phyloP scores from a whole-genome alignment of 2,888 invertebrate genomes.

The Scaptomyza tumidula region DNA sequence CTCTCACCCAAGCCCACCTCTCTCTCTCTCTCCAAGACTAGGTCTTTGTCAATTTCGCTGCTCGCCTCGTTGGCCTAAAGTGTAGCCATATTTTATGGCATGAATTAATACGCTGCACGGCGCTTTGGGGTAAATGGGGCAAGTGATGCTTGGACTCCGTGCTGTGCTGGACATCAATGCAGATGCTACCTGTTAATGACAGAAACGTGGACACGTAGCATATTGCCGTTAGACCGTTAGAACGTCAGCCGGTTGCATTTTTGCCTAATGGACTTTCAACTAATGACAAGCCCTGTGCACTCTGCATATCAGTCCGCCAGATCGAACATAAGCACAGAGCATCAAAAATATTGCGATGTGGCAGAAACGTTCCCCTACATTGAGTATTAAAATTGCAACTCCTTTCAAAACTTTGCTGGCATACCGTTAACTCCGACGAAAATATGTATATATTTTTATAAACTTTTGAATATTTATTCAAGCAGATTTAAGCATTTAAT shows the following conservation, averaged over 20 bases:
- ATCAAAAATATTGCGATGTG: too few relatives aligned
- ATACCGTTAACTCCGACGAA: too few relatives aligned
- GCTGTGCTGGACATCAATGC: slow-evolving; percentile 58
- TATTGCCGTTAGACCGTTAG: slow-evolving; percentile 16
- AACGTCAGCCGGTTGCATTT: slow-evolving; percentile 63
- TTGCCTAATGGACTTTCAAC: slow-evolving; percentile 70
- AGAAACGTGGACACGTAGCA: slow-evolving; percentile 19
- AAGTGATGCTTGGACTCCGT: slow-evolving; percentile 5
- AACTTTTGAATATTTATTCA: neutral
- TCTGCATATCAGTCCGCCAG: slow-evolving; percentile 39
- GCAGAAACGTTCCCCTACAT: too few relatives aligned
- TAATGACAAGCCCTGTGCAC: slow-evolving; percentile 55
- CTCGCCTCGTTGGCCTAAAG: slow-evolving; percentile 42
- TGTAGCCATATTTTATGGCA: slow-evolving; percentile 74
- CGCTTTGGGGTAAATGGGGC: slow-evolving; percentile 15
- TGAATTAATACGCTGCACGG: slow-evolving; percentile 68
- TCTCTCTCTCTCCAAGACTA: slow-evolving; percentile 9
- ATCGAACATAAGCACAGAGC: too few relatives aligned
- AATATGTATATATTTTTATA: neutral
- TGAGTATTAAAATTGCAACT: too few relatives aligned
- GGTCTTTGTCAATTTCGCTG: slow-evolving; percentile 45
- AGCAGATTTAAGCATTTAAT: neutral
- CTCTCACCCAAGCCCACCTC: neutral
- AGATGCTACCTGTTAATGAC: slow-evolving; percentile 77
- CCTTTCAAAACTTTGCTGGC: too few relatives aligned